Evolutionary conservation across 2,888 invertebrate species (phyloP).

Genomic region (Hemithea aestivaria): DNA sequence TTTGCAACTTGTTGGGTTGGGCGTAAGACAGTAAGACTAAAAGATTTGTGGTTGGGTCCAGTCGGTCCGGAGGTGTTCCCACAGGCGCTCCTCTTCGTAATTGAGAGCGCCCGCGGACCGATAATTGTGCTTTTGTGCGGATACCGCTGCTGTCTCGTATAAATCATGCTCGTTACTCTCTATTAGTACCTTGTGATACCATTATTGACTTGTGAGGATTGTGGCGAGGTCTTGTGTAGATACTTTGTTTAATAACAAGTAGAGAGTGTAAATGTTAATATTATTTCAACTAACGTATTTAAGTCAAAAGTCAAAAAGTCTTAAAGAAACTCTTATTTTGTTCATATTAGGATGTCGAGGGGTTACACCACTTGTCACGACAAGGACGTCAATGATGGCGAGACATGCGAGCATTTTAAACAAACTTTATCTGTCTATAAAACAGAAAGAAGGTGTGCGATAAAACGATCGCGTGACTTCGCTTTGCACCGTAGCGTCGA

Average conservation of each 20-base stretch:
- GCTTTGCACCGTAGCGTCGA: conserved; percentile 55
- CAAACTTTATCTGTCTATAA: conserved; percentile 72
- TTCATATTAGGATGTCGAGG: conserved; percentile 55
- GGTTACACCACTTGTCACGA: conserved; percentile 69
- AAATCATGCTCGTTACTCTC: conserved; percentile 78
- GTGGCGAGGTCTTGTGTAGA: conserved; percentile 33
- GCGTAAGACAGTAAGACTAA: conserved; percentile 57
- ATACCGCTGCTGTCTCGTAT: conserved; percentile 51
- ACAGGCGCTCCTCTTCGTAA: conserved; percentile 75
- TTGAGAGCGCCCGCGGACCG: conserved; percentile 78
- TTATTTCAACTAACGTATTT: no score
- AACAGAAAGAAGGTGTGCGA: conserved; percentile 73
- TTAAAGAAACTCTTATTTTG: conserved; percentile 36
- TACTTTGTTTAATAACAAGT: no score
- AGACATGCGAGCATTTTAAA: conserved; percentile 76
- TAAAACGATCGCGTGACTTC: conserved; percentile 75
- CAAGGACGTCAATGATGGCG: conserved; percentile 63
- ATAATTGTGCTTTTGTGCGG: conserved; percentile 73
- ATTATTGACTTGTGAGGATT: conserved; percentile 70
- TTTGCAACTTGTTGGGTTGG: conserved; percentile 55
- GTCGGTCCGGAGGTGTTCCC: conserved; percentile 64
- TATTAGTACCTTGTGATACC: conserved; percentile 76
- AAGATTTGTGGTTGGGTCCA: conserved; percentile 67
- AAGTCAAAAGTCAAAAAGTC: no score
- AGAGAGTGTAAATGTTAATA: no score